Base-by-base conservation (phyloP, 2,113 vertebrate genomes). In the Neofelis nebulosa region DNA sequence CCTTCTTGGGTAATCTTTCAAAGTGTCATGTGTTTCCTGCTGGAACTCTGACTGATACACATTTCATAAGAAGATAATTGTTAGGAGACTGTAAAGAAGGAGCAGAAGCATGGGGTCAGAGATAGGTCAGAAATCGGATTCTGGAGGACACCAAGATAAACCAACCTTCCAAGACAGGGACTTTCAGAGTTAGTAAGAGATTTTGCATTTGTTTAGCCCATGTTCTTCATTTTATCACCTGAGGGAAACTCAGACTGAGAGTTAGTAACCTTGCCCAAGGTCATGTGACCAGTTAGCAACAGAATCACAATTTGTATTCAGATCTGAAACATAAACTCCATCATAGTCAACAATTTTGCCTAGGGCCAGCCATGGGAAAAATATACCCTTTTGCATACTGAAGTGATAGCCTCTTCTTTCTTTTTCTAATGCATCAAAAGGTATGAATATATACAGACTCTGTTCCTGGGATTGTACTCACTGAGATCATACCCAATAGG, bases 401-500 rank as follows among this genome's bases (percentile, higher is more conserved):
- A 86, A 50, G 13, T 69, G 13, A 33, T 80, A 12, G 27, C 16
- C 7, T 41, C 18, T 90, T 84, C 18, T 90, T 84, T 73, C 36
- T 78, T 94, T 97, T 90, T 87, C 38, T 74, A 95, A 95, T 45
- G 31, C 82, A 93, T 82, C 57, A 27, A 83, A 94, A 95, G 23
- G 5, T 73, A 83, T 52, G 85, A 85, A 76, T 91, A 85, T n/a
- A 63, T 12, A 91, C 21, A 86, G 38, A 36, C 14, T 10, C 48
- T 69, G 19, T 69, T 95, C 63, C 83, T 92, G 65, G 73, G 63
- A 94, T 85, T 94, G 27, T 80, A 89, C 6, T 83, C 55, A 88
- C 63, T 96, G 80, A 95, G 95, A n/a, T 96, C 90, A 92, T 95
- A 88, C 57, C 55, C 76, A 94, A 52, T 36, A 76, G 83, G 65